Evolutionary conservation across 2,113 vertebrate species (phyloP).

Genomic region (Sturnira hondurensis): DNA sequence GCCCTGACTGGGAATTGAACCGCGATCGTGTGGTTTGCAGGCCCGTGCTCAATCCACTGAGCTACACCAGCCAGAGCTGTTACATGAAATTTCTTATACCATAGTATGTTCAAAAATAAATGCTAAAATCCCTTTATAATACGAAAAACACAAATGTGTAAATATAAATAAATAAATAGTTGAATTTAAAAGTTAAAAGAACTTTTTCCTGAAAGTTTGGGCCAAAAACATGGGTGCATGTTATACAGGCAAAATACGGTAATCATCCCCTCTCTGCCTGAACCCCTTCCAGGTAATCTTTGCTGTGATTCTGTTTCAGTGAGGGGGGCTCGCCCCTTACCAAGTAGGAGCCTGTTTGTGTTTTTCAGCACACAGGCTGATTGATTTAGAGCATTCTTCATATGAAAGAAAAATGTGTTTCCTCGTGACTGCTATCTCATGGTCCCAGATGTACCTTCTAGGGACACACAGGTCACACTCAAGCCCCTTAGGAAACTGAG

Average conservation of each 20-base stretch:
- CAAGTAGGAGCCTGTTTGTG: neutral
- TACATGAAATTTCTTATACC: no score
- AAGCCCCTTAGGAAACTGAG: neutral
- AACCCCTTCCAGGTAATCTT: neutral
- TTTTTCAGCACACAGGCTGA: neutral
- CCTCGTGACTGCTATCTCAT: neutral
- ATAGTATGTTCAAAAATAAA: no score
- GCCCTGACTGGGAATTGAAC: no score
- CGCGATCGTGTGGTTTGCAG: no score
- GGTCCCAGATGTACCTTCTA: neutral
- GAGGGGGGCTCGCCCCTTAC: accelerated
- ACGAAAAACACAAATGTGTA: no score
- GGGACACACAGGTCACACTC: neutral
- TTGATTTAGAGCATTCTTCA: neutral
- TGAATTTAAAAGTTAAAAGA: no score
- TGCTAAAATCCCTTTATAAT: no score
- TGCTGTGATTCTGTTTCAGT: neutral
- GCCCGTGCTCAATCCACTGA: no score
- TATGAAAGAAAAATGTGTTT: neutral
- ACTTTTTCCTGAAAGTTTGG: no score
- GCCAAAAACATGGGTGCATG: no score
- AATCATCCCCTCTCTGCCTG: neutral
- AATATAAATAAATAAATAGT: no score
- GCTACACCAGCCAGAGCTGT: no score
- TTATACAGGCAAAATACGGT: neutral